phyloP scores from a whole-genome alignment of 2,113 vertebrate genomes.

The Prionailurus bengalensis region DNA sequence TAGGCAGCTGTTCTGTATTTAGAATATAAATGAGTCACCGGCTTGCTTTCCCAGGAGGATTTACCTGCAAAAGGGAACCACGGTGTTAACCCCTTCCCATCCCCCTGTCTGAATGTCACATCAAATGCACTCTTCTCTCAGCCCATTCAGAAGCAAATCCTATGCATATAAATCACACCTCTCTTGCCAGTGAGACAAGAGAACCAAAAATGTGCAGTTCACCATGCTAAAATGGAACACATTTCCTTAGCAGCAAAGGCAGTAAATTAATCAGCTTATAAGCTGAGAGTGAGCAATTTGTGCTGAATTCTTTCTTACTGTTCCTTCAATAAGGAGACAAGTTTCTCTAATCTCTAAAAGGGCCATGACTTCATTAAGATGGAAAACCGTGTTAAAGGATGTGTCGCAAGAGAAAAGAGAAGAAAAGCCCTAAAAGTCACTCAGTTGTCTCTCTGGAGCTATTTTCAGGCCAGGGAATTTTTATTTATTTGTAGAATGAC shows the following conservation, averaged over 20 bases:
- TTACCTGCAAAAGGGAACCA: conserved; percentile 79
- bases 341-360: conserved; percentile 84
- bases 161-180: conserved; percentile 80
- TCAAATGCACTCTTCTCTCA: conserved; percentile 62
- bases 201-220: conserved; percentile 72
- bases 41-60: conserved; percentile 81
- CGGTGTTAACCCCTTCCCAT: conserved; percentile 70
- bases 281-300: conserved; percentile 82
- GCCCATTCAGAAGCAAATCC: conserved; percentile 74
- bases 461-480: conserved; percentile 81
- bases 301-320: conserved; percentile 83
- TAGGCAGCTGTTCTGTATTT: conserved; percentile 79
- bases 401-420: conserved; percentile 74
- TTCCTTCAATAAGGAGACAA: conserved; percentile 77
- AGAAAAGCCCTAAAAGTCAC: conserved; percentile 78
- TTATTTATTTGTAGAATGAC: conserved; percentile 84
- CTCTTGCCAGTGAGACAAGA: conserved; percentile 74
- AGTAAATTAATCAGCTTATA: conserved; percentile 86
- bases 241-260: conserved; percentile 84
- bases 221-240: conserved; percentile 81
- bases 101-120: not conserved
- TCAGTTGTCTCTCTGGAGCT: conserved; percentile 54
- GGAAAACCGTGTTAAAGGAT: conserved; percentile 82
- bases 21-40: conserved; percentile 85
- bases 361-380: conserved; percentile 85